These are phyloP conservation scores for Synaphobranchus kaupii DNA, from an alignment of 2,797 vertebrate genomes.

Conservation along the genomic window DNA sequence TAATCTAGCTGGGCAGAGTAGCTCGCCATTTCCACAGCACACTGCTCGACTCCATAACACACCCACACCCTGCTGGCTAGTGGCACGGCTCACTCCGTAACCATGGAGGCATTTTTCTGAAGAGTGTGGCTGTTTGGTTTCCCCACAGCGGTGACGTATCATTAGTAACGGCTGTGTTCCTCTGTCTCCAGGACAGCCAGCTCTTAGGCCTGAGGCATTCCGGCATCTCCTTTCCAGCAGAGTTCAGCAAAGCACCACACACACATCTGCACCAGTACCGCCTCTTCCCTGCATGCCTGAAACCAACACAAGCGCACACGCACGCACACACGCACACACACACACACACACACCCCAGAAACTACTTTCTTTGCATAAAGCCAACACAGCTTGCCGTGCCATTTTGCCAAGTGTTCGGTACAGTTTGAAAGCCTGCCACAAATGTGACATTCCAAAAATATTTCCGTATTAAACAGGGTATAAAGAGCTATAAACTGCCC, in stretches of 20 bases:
- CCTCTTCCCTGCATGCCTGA: background rate
- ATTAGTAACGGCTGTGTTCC: constrained; percentile 17
- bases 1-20: background rate
- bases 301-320: background rate
- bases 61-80: background rate
- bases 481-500: background rate
- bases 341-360: background rate
- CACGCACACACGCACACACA: background rate
- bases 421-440: background rate
- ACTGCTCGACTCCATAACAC: background rate
- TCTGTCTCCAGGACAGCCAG: constrained; percentile 31
- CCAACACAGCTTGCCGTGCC: background rate
- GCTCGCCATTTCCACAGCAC: background rate
- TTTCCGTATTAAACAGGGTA: background rate
- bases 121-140: constrained; percentile 32
- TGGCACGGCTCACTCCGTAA: constrained; percentile 14
- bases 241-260: background rate
- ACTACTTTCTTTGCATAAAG: background rate
- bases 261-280: background rate
- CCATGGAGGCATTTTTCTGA: constrained; percentile 3
- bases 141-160: constrained; percentile 6
- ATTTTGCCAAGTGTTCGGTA: background rate
- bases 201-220: constrained; percentile 32
- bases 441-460: background rate
- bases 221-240: constrained; percentile 13